These are phyloP conservation scores for Anser brachyrhynchus DNA, from an alignment of 2,113 vertebrate species.

Conservation along the genomic window DNA sequence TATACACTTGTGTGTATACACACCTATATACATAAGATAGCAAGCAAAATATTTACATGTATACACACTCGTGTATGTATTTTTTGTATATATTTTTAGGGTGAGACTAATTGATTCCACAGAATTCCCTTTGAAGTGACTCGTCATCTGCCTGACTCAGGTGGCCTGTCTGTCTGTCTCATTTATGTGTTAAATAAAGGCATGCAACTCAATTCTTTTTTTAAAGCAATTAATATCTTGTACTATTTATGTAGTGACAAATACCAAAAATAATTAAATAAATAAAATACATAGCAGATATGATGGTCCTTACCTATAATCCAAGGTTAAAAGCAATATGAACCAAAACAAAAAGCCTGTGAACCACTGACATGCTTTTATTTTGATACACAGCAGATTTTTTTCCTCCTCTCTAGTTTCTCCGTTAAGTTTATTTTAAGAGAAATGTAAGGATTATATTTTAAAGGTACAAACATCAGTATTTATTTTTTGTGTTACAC, in stretches of 20 bases:
- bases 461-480: background rate
- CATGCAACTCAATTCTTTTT: background rate
- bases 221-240: background rate
- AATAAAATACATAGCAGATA: background rate
- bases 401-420: background rate
- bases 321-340: background rate
- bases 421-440: background rate
- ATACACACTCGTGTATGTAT: rapidly evolving
- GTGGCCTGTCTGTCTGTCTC: background rate
- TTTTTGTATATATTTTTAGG: background rate
- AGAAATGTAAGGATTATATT: background rate
- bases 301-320: background rate
- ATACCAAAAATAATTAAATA: background rate
- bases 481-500: background rate
- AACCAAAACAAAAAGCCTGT: background rate
- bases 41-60: background rate
- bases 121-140: background rate
- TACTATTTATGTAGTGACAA: background rate
- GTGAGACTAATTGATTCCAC: background rate
- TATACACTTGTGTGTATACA: no score
- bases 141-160: rapidly evolving
- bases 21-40: background rate
- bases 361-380: background rate
- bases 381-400: background rate
- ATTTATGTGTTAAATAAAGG: background rate